Conservation (phyloP, 1,140 invertebrate genomes). For the Idris sp. region DNA sequence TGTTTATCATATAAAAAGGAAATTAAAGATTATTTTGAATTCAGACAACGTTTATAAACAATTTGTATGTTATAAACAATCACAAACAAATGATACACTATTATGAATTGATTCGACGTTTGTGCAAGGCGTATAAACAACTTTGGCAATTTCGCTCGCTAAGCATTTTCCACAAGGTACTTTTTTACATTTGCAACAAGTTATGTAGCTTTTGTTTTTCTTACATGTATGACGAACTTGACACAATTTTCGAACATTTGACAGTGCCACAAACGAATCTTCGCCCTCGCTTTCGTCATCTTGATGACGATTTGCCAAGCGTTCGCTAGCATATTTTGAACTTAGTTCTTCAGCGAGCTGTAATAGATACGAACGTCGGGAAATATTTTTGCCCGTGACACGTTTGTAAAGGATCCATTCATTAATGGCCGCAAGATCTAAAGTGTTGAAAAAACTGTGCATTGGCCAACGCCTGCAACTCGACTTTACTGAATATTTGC, state of each 20-base stretch:
- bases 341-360: background rate
- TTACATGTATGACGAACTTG: slow-evolving; percentile 2
- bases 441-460: too few species aligned
- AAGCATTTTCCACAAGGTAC: slow-evolving; percentile 6
- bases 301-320: slow-evolving; percentile 3
- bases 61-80: background rate
- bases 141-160: slow-evolving; percentile 3
- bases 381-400: too few species aligned
- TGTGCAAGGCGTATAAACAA: slow-evolving; percentile 9
- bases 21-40: too few species aligned
- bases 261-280: slow-evolving; percentile 4
- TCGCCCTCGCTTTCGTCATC: slow-evolving; percentile 9
- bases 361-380: too few species aligned
- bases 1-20: background rate
- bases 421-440: too few species aligned
- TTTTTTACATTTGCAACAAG: slow-evolving; percentile 7
- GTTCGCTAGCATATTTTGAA: slow-evolving; percentile 2
- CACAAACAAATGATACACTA: background rate
- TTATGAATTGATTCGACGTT: background rate
- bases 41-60: slow-evolving; percentile 4
- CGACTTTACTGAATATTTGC: too few species aligned
- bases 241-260: background rate
- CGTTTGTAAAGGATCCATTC: too few species aligned
- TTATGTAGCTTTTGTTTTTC: slow-evolving; percentile 5
- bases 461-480: too few species aligned